Base-by-base conservation (phyloP, 2,888 invertebrate genomes). In the Pemphredon lugubris region DNA sequence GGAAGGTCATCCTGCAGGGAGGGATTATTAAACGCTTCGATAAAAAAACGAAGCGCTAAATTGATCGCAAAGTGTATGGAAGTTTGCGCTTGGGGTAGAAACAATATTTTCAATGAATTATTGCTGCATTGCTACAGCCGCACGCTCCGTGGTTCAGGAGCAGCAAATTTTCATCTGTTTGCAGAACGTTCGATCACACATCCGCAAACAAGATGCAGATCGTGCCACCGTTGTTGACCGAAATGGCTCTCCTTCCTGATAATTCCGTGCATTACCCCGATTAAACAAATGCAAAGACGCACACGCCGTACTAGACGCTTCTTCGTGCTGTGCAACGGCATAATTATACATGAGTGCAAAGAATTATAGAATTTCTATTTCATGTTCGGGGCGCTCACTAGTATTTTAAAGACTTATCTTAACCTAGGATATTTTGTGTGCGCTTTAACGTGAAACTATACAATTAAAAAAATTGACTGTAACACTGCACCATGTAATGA, bases 161-260 rank as follows among this genome's bases (percentile, higher is more conserved):
- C 44, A 23, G 54, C 59, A 47, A 68, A 64, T 67, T 65, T 72
- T 61, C 50, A 23, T 34, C 34, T 74, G 74, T 77, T 64, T 78
- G 59, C 65, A 30, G 42, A 71, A 51, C 75, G 68, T 72, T 77
- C 75, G 77, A 78, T 77, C 67, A 57, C 21, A 55, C 47, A 51
- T 78, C 58, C 57, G 61, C 75, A 78, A 77, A 78, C 77, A 77
- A 72, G 79, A 78, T 72, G 75, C 57, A 65, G 68, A 77, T 77
- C 75, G 39, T 23, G 65, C 34, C 37, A 50, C 21, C 59, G 67
- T 71, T 67, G 60, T 59, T 71, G 61, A 54, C 21, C 75, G 18
- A 44, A 69, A 20, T 47, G 55, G 23, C 42, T 30, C 30, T n/a
- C n/a, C n/a, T 44, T 44, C 51, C 58, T 44, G 71, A 57, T 78